Base-by-base conservation (phyloP, 2,888 invertebrate species). In the Augiades crinisus region DNA sequence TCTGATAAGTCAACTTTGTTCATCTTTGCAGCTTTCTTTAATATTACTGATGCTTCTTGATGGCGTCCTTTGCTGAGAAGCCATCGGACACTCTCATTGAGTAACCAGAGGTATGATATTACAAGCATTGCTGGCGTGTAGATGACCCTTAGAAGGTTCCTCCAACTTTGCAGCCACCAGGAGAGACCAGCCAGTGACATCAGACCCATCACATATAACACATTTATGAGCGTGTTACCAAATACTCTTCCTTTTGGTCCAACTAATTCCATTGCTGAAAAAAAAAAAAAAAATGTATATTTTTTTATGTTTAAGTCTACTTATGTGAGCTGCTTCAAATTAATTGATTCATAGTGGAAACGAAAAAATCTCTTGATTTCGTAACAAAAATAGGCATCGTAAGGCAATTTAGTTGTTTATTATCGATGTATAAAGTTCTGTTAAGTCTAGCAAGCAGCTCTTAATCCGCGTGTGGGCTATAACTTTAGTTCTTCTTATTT, bases 81-180 rank as follows among this genome's bases (percentile, higher is more conserved):
- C 96, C 96, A 96, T 62, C 96, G 86, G 2, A 94, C 89, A 37
- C 95, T 95, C 76, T 95, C 95, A 3, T 95, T 94, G 7, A 94
- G 72, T 2, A 94, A 71, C 92, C 94, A 94, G 24, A 93, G 89
- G 64, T 95, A 94, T 0, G 91, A 83, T 27, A 96, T 73, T 14
- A 95, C 90, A 0, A 95, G 71, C 8, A 94, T 71, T 0, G 94
- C 92, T 16, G 96, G 96, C 0, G 91, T 78, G 65, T 95, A 96
- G 30, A 94, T 88, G 5, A 94, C 86, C 56, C 92, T 87, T 17
- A 95, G 86, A 6, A 94, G 79, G 31, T 81, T 76, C 62, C 94
- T 91, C 96, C 96, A 96, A 65, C 93, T 91, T 63, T 92, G 91
- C 0, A 92, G 84, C 61, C 88, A 76, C 92, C 94, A 95, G 1